Evolutionary conservation across 1,140 invertebrate genomes (phyloP).

Genomic region (Brachionus paranguensis): DNA sequence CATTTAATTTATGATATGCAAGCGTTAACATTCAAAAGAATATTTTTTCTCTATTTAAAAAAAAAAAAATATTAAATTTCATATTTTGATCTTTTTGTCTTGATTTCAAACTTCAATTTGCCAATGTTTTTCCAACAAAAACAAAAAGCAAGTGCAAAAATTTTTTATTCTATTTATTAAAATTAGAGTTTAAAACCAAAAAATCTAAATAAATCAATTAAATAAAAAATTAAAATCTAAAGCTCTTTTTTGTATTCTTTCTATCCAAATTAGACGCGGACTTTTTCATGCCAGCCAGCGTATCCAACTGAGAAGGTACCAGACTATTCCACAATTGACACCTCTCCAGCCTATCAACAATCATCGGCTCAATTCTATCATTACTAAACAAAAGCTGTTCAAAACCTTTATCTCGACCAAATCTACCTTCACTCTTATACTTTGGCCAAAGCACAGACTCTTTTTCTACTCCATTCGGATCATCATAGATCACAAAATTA

Average conservation of each 20-base stretch:
- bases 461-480: not conserved
- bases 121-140: too few species aligned
- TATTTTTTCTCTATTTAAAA: too few species aligned
- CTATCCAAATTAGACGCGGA: not conserved
- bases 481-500: conserved; percentile 5
- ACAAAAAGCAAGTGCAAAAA: too few species aligned
- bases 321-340: not conserved
- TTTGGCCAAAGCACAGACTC: not conserved
- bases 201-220: too few species aligned
- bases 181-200: too few species aligned
- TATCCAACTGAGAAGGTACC: not conserved
- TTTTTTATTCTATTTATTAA: too few species aligned
- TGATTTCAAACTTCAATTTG: too few species aligned
- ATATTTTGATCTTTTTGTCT: too few species aligned
- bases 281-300: not conserved
- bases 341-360: not conserved
- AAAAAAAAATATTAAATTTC: too few species aligned
- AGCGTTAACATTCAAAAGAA: too few species aligned
- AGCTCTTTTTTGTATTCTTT: not conserved
- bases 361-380: not conserved
- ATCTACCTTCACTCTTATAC: not conserved
- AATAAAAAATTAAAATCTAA: too few species aligned
- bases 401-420: not conserved
- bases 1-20: too few species aligned
- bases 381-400: not conserved